phyloP scores from a whole-genome alignment of 1,140 invertebrate genomes.

The Triops longicaudatus region DNA sequence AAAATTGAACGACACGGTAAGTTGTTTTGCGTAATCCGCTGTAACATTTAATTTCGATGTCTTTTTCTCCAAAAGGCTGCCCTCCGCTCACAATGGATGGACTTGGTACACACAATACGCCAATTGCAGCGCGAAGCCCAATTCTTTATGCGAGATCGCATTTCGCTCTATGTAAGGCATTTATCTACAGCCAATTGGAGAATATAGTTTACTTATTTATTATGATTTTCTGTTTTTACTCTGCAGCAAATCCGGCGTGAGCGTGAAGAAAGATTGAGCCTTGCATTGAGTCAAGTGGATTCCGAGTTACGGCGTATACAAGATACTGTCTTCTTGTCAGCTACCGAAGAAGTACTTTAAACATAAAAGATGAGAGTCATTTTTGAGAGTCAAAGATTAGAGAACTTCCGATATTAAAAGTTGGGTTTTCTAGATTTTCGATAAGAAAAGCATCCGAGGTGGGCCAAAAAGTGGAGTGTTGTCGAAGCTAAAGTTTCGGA shows the following conservation, averaged over 20 bases:
- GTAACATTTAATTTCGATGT: neutral
- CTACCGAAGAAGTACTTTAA: neutral
- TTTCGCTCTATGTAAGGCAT: constrained; percentile 49
- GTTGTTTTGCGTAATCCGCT: constrained; percentile 32
- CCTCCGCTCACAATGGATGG: constrained; percentile 48
- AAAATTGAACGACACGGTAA: constrained; percentile 63
- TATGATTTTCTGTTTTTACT: no score
- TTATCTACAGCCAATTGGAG: constrained; percentile 24
- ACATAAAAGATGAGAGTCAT: neutral
- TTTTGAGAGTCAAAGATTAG: no score
- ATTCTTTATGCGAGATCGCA: constrained; percentile 57
- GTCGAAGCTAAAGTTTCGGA: neutral
- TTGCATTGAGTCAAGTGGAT: neutral
- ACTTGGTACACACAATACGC: constrained; percentile 54
- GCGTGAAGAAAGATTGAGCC: neutral
- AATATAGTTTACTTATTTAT: no score
- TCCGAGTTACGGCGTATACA: neutral
- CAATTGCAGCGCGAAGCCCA: constrained; percentile 65
- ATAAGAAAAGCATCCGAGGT: neutral
- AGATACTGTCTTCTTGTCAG: neutral
- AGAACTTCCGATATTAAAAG: neutral
- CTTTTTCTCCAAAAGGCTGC: constrained; percentile 43
- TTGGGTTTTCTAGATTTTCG: neutral
- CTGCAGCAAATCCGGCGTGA: constrained; percentile 1
- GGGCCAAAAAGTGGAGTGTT: neutral